Evolutionary conservation across 1,140 invertebrate genomes (phyloP).

Genomic region (Marisa cornuarietis): DNA sequence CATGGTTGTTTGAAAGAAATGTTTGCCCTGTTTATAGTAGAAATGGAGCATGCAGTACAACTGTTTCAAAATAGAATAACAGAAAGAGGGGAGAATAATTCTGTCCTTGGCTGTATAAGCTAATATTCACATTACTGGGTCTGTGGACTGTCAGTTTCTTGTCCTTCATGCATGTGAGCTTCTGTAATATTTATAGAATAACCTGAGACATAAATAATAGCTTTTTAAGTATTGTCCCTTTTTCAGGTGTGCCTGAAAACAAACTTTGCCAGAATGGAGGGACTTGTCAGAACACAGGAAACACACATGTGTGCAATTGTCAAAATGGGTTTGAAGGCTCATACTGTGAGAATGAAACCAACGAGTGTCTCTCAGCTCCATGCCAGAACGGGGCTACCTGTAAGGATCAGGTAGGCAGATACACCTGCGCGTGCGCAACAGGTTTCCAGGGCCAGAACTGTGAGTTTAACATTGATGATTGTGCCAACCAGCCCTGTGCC

Average conservation of each 20-base stretch:
- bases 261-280: slow-evolving; percentile 89
- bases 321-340: slow-evolving; percentile 72
- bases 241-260: slow-evolving; percentile 64
- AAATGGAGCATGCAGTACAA: no score
- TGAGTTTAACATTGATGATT: slow-evolving; percentile 80
- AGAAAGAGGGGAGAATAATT: no score
- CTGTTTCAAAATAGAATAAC: no score
- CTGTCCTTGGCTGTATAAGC: no score
- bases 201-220: no score
- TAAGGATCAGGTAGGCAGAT: slow-evolving; percentile 90
- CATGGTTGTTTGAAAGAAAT: no score
- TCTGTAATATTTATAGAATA: no score
- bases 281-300: slow-evolving; percentile 81
- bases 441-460: slow-evolving; percentile 71
- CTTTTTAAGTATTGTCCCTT: slow-evolving; percentile 7
- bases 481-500: slow-evolving; percentile 84
- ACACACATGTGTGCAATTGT: slow-evolving; percentile 54
- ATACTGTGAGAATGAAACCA: slow-evolving; percentile 92
- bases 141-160: no score
- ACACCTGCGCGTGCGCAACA: slow-evolving; percentile 74
- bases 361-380: slow-evolving; percentile 84
- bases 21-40: no score
- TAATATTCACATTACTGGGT: no score
- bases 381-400: slow-evolving; percentile 95
- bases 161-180: no score